These are phyloP conservation scores for Pempheris klunzingeri DNA, from an alignment of 2,797 vertebrate species.

Conservation along the genomic window DNA sequence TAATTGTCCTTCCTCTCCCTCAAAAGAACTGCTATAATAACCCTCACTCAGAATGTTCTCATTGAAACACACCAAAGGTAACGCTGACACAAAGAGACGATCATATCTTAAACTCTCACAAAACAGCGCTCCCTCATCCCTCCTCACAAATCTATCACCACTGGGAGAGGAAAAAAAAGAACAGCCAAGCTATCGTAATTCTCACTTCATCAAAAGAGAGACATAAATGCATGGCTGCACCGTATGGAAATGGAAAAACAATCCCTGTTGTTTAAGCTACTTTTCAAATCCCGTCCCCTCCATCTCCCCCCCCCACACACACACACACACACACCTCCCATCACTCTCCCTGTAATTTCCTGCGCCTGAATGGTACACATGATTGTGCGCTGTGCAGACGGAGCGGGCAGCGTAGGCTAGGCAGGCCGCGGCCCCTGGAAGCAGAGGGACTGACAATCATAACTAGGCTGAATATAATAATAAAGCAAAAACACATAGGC, in stretches of 20 bases:
- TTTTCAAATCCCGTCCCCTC: conserved; percentile 17
- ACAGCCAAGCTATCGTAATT: neutral
- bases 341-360: conserved; percentile 76
- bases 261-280: conserved; percentile 39
- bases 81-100: conserved; percentile 40
- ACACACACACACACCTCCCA: conserved; percentile 40
- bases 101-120: conserved; percentile 26
- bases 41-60: conserved; percentile 27
- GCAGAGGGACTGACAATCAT: conserved; percentile 71
- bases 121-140: neutral
- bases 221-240: conserved; percentile 8
- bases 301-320: neutral
- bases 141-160: too few species aligned
- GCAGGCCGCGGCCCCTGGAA: conserved; percentile 61
- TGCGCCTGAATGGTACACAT: conserved; percentile 77
- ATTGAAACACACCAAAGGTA: conserved; percentile 42
- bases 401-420: conserved; percentile 32
- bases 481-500: conserved; percentile 69
- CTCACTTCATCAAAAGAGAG: conserved; percentile 15
- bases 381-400: conserved; percentile 72
- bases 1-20: conserved; percentile 36
- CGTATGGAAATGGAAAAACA: conserved; percentile 26
- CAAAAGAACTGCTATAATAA: conserved; percentile 43
- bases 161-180: neutral
- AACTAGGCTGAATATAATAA: conserved; percentile 75